A percentile compares a stretch with the other conserved stretches of the same genome.
These are phyloP conservation scores for Gymnosoma rotundatum DNA, from an alignment of 2,888 invertebrate genomes.

Conservation along the genomic window DNA sequence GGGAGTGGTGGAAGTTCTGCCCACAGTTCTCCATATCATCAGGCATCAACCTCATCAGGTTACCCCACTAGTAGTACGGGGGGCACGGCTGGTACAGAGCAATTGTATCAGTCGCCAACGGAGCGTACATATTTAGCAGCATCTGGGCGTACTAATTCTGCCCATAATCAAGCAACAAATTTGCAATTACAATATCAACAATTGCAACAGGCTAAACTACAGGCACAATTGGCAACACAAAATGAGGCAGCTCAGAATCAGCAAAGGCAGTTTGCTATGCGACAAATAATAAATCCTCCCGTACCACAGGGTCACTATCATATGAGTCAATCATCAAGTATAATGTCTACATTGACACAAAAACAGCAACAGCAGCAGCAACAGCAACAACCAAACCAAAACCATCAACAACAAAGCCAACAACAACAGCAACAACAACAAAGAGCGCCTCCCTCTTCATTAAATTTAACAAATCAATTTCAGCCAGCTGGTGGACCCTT, in stretches of 20 bases:
- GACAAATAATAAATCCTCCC: constrained; percentile 85
- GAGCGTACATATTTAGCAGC: constrained; percentile 84
- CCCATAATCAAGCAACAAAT: constrained; percentile 77
- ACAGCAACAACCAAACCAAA: constrained; percentile 71
- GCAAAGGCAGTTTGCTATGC: constrained; percentile 86
- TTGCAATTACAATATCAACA: constrained; percentile 85
- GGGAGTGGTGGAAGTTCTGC: constrained; percentile 75
- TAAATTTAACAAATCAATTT: constrained; percentile 81
- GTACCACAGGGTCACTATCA: constrained; percentile 82
- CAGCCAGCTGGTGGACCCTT: constrained; percentile 81
- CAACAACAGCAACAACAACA: constrained; percentile 73
- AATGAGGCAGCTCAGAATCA: constrained; percentile 86
- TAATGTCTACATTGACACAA: constrained; percentile 77
- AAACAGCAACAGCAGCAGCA: constrained; percentile 72
- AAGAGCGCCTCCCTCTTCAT: constrained; percentile 80
- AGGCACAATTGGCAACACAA: constrained; percentile 86
- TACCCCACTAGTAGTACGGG: constrained; percentile 78
- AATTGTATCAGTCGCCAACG: constrained; percentile 82
- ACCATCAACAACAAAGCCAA: constrained; percentile 64
- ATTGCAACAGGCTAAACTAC: constrained; percentile 86
- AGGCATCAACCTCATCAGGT: constrained; percentile 82
- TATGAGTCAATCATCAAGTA: constrained; percentile 80
- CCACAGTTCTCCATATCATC: constrained; percentile 83
- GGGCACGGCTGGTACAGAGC: constrained; percentile 73
- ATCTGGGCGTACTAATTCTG: constrained; percentile 76